Evolutionary conservation across 2,113 vertebrate species (phyloP).

Genomic region (Spea multiplicata): DNA sequence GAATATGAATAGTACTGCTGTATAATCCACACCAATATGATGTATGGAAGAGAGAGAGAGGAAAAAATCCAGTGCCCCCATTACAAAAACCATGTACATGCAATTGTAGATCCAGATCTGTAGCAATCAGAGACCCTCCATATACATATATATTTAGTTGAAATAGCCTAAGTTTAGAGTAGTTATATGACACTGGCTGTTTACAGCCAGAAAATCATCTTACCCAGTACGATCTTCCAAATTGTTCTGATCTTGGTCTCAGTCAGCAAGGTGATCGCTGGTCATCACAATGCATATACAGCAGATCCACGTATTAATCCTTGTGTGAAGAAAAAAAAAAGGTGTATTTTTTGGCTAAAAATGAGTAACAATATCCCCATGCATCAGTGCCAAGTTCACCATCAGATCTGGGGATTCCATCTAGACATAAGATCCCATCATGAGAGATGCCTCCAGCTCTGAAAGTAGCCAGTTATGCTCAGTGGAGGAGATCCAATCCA

Average conservation of each 20-base stretch:
- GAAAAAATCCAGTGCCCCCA: constrained; percentile 40
- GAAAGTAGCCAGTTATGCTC: constrained; percentile 72
- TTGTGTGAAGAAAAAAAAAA: constrained; percentile 52
- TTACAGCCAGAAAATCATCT: constrained; percentile 69
- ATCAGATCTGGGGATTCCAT: constrained; percentile 78
- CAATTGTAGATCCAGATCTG: constrained; percentile 60
- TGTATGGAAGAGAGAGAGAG: constrained; percentile 7
- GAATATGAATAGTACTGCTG: neutral
- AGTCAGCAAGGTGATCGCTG: constrained; percentile 70
- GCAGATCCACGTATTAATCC: constrained; percentile 71
- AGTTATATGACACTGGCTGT: constrained; percentile 51
- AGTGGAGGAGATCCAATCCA: constrained; percentile 72
- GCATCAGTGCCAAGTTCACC: constrained; percentile 78
- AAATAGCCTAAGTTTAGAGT: constrained; percentile 70
- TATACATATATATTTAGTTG: constrained; percentile 50
- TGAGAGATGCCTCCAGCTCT: constrained; percentile 66
- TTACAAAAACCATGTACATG: constrained; percentile 66
- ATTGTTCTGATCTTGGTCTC: constrained; percentile 72
- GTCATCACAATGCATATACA: constrained; percentile 81
- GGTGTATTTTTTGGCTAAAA: constrained; percentile 61
- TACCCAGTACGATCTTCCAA: constrained; percentile 82
- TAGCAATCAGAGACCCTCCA: constrained; percentile 69
- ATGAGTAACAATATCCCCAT: constrained; percentile 71
- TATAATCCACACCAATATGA: neutral
- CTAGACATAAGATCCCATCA: constrained; percentile 63